Evolutionary conservation across 2,113 vertebrate species (phyloP).

Genomic region (Shinisaurus crocodilurus): DNA sequence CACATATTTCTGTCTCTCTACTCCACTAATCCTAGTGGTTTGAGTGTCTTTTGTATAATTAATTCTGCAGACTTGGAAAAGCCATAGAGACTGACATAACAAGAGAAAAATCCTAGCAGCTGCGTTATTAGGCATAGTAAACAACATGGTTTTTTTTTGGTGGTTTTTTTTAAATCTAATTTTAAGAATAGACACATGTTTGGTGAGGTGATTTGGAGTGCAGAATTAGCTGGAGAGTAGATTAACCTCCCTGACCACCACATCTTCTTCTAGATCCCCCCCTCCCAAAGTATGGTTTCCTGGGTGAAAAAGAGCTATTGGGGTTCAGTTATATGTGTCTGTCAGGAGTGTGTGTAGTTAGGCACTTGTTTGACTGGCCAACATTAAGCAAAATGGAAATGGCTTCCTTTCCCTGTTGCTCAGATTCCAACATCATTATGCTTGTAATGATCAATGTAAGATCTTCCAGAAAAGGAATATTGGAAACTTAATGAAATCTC

Average conservation of each 20-base stretch:
- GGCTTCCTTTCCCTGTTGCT: neutral
- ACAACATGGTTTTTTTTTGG: neutral
- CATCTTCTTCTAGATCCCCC: neutral
- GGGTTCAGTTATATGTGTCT: neutral
- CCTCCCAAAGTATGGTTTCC: neutral
- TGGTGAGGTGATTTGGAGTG: neutral
- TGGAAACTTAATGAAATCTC: neutral
- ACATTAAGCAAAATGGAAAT: neutral
- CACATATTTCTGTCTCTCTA: neutral
- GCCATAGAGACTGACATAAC: neutral
- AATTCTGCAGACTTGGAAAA: slow-evolving; percentile 27
- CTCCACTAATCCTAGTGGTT: neutral
- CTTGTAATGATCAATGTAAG: neutral
- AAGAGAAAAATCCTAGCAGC: neutral
- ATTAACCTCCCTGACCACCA: neutral
- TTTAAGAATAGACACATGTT: neutral
- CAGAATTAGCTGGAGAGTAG: neutral
- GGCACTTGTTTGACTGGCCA: neutral
- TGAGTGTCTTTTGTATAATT: slow-evolving; percentile 3
- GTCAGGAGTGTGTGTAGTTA: neutral
- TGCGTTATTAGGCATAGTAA: slow-evolving; percentile 8
- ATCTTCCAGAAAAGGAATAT: neutral
- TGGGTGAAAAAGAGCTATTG: neutral
- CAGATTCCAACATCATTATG: neutral
- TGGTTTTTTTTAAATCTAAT: no score